Evolutionary conservation across 2,797 vertebrate genomes (phyloP).

Genomic region (Acanthurus leucopareius): DNA sequence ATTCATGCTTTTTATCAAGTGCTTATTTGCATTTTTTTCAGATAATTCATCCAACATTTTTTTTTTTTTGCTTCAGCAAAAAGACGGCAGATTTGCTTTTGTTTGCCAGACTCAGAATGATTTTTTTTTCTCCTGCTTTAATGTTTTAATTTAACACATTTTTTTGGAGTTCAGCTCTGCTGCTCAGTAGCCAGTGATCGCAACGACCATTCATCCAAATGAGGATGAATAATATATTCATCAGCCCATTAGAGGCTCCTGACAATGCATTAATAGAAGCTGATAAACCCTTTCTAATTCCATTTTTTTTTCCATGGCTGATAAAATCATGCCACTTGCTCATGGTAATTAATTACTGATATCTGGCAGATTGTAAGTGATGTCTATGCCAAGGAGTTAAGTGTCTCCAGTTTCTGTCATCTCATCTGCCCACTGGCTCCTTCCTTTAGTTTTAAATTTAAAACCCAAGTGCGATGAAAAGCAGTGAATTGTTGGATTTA

Average conservation of each 20-base stretch:
- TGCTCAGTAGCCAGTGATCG: slow-evolving; percentile 33
- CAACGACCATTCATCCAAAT: slow-evolving; percentile 55
- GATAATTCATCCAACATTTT: slow-evolving; percentile 30
- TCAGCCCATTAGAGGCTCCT: slow-evolving; percentile 76
- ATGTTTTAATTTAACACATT: slow-evolving; percentile 46
- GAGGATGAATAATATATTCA: slow-evolving; percentile 76
- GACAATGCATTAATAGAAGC: slow-evolving; percentile 80
- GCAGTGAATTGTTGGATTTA: slow-evolving; percentile 33
- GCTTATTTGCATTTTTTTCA: slow-evolving; percentile 56
- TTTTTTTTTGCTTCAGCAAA: slow-evolving; percentile 23
- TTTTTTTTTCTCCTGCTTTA: slow-evolving; percentile 30
- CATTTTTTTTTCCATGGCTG: slow-evolving; percentile 67
- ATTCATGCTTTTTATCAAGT: slow-evolving; percentile 48
- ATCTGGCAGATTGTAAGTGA: slow-evolving; percentile 78
- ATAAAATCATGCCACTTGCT: slow-evolving; percentile 79
- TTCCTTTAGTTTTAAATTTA: slow-evolving; percentile 46
- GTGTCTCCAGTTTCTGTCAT: slow-evolving; percentile 67
- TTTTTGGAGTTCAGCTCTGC: slow-evolving; percentile 30
- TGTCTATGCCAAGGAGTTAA: slow-evolving; percentile 70
- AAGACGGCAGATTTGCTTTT: slow-evolving; percentile 35
- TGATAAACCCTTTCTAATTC: slow-evolving; percentile 77
- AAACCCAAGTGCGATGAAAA: slow-evolving; percentile 43
- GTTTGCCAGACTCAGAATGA: slow-evolving; percentile 26
- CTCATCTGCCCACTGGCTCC: slow-evolving; percentile 60
- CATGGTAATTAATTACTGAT: slow-evolving; percentile 83